phyloP scores from a whole-genome alignment of 2,888 invertebrate genomes.

The Apodemia zela region DNA sequence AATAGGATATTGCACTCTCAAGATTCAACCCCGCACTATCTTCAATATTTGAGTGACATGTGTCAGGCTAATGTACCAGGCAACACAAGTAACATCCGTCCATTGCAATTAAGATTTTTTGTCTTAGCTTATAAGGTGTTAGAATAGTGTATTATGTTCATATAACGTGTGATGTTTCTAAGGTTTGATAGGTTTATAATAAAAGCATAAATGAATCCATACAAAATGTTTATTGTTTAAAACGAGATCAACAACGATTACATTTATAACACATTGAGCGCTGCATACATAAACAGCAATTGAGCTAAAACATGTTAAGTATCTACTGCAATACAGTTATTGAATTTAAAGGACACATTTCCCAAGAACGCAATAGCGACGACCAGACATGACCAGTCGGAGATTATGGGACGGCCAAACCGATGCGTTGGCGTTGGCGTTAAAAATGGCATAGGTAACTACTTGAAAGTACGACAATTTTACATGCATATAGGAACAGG shows the following conservation, averaged over 20 bases:
- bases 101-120: neutral
- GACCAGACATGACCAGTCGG: neutral
- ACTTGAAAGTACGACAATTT: no score
- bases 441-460: no score
- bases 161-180: neutral
- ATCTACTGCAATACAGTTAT: neutral
- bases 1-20: no score
- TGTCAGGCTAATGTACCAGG: neutral
- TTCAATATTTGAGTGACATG: neutral
- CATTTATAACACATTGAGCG: conserved; percentile 10
- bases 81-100: no score
- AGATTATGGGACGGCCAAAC: no score
- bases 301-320: conserved; percentile 5
- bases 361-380: neutral
- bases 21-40: no score
- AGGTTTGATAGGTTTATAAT: conserved; percentile 1
- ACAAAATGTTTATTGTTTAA: conserved; percentile 19
- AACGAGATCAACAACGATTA: conserved; percentile 14
- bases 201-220: conserved; percentile 4
- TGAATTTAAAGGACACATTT: neutral
- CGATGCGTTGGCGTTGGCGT: no score
- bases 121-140: neutral
- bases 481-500: no score
- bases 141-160: neutral
- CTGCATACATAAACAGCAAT: conserved; percentile 1